Percentiles rank a stretch among this genome's conserved stretches.
These are phyloP conservation scores for Stomatorhinus walkeri DNA, from an alignment of 2,797 vertebrate species.

Conservation along the genomic window DNA sequence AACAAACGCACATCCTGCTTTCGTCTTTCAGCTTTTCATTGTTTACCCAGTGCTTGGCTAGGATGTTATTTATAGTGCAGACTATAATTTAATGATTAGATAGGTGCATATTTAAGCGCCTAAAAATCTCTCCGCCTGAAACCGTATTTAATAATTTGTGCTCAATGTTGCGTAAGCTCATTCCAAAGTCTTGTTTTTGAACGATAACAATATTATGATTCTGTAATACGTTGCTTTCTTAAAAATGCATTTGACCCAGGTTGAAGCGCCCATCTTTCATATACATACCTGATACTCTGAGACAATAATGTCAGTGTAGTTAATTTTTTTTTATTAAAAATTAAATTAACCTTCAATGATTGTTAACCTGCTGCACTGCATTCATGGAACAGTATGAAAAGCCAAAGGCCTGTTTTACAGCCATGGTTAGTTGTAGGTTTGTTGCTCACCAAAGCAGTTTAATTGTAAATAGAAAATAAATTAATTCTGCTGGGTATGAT, in stretches of 20 bases:
- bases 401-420: not conserved
- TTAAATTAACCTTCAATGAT: not conserved
- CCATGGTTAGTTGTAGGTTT: not conserved
- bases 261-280: not conserved
- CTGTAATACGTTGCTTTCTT: not conserved
- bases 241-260: not conserved
- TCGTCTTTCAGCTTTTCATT: not conserved
- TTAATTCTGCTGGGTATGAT: not conserved
- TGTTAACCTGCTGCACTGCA: not conserved
- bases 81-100: constrained; percentile 2
- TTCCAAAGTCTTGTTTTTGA: not conserved
- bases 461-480: not conserved
- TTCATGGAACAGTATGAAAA: not conserved
- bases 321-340: not conserved
- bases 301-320: not conserved
- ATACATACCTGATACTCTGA: not conserved
- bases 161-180: not conserved
- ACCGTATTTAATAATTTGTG: not conserved
- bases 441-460: not conserved
- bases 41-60: not conserved
- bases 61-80: not conserved
- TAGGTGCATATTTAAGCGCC: not conserved
- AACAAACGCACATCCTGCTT: not conserved
- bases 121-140: not conserved
- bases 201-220: not conserved